Evolutionary conservation across 2,113 vertebrate genomes (phyloP), one percentile per base, ranked within the genome.

Genomic region (Anas platyrhynchos): DNA sequence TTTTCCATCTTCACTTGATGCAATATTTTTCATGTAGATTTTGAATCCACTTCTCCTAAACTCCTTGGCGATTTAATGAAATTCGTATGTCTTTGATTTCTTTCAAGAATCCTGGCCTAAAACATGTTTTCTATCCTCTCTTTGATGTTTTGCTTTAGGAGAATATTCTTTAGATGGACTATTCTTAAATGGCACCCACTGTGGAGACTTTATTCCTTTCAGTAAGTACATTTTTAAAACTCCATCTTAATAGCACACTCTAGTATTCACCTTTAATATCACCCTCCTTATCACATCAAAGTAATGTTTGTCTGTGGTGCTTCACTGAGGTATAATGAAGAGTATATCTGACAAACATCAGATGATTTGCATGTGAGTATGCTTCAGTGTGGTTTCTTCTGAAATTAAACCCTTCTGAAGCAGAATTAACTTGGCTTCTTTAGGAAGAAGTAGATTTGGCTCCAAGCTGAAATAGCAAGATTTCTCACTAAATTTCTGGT

Each of bases 61-160:
- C 36, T 94, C 82, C 67, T 94, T 56, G 61, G 52, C 72, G 77
- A 55, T 87, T 94, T 94, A 97, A 95, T 93, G 80, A 84, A 95
- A 91, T 84, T 92, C 77, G 23, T 87, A 27, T 31, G 44, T 94
- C 69, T 93, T 93, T 95, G 83, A 95, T 97, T 96, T 96, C 88
- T 74, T 95, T 83, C 88, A 85, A 96, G 86, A 96, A 93, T 46
- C 34, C 4, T 12, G 27, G 18, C 67, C 73, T 77, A 80, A 96
- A 96, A 85, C 16, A 29, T 72, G 77, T 88, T 94, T 94, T 72
- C 44, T 92, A 92, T 34, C 63, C 58, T 78, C 29, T 83, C 91
- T 97, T 97, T 97, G 96, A 97, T 94, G 94, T 93, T 94, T 85
- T 80, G 73, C 95, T 96, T 94, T 85, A 95, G 87, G 82, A 91